Evolutionary conservation across 2,797 vertebrate species (phyloP).

Genomic region (Acipenser transmontanus): DNA sequence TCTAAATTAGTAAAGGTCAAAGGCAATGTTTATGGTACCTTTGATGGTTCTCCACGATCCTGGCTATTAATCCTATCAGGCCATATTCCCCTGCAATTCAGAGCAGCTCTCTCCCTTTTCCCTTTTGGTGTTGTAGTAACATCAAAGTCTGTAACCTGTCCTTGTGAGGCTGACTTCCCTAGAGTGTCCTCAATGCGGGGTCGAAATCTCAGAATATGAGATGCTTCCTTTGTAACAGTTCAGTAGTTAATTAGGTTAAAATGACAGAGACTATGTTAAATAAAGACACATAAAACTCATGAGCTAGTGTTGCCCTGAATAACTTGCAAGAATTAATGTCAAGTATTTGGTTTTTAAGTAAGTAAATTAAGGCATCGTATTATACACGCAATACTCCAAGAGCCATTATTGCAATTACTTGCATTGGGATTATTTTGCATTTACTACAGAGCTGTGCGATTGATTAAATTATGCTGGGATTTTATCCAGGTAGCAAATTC

Average conservation of each 20-base stretch:
- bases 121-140: conserved; percentile 49
- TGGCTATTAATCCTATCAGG: conserved; percentile 47
- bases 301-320: too few species aligned
- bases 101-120: conserved; percentile 39
- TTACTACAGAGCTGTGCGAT: too few species aligned
- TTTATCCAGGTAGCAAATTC: too few species aligned
- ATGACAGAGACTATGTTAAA: background rate
- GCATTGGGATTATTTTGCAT: too few species aligned
- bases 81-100: conserved; percentile 53
- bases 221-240: conserved; percentile 43
- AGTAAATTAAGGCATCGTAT: too few species aligned
- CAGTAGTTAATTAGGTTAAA: conserved; percentile 19
- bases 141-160: conserved; percentile 54
- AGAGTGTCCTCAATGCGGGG: conserved; percentile 60
- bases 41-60: conserved; percentile 34
- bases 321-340: too few species aligned
- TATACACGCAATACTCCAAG: too few species aligned
- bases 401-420: too few species aligned
- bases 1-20: conserved; percentile 21
- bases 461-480: too few species aligned
- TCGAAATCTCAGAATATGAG: conserved; percentile 53
- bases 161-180: conserved; percentile 55
- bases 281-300: too few species aligned
- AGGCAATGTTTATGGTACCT: conserved; percentile 45
- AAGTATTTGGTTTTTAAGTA: too few species aligned